Base-by-base conservation (phyloP, 1,140 invertebrate genomes). In the Dendroctonus valens region DNA sequence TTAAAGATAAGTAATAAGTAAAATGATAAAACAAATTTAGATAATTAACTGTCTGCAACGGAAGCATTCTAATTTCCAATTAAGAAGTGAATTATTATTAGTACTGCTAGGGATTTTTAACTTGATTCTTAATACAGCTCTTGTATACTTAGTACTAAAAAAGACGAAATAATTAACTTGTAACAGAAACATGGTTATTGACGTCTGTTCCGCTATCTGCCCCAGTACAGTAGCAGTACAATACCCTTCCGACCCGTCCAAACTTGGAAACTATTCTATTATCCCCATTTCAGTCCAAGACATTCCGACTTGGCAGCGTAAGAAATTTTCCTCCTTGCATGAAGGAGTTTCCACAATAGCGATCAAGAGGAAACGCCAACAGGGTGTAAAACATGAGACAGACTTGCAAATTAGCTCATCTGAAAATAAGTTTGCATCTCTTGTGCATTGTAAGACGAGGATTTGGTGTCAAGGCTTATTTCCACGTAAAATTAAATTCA, bases 351-450 rank as follows among this genome's bases (percentile, higher is more conserved):
- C 64, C 41, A 66, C 57, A 66, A 66, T 57, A 41, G 52, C 61
- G 53, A 55, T 49, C 53, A 64, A 46, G 50, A 61, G 59, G 48
- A 51, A 61, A 61, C 48, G 48, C 48, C 53, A 57, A 65, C 62
- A 41, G 62, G 52, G 42, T 58, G 62, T 63, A 57, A 65, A 65
- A 65, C 62, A 65, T 49, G 44, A 57, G 53, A 65, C 62, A 57
- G 59, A 57, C 62, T 65, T 65, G 53, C 54, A 65, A 65, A 65
- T 65, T 55, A 65, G 62, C 61, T n/a, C 61, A 63, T 63, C 61
- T 26, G 26, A 26, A 26, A 26, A 26, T 26, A 26, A 26, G 26
- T 26, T 26, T 26, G 26, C 26, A 26, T 26, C 26, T 26, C 26
- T 26, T 26, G 26, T 26, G 26, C 26, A 26, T 26, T 26, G 26